Conservation (phyloP, 2,113 vertebrate species). For the Rhodinocichla rosea region DNA sequence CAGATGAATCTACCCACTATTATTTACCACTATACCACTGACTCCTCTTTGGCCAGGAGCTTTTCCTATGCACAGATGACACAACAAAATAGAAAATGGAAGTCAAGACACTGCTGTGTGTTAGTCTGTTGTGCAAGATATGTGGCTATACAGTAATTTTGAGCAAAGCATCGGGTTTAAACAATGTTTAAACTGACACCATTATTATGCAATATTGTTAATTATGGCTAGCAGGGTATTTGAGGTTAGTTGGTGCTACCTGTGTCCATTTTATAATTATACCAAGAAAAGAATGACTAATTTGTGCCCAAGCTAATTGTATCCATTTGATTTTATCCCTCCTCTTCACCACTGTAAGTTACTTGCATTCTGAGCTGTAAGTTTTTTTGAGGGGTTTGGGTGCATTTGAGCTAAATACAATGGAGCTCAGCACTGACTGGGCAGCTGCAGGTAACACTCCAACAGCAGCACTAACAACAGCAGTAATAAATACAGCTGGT, state of each 20-base stretch:
- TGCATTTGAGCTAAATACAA: neutral
- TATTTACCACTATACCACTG: slow-evolving; percentile 6
- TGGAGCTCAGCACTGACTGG: neutral
- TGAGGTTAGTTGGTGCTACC: slow-evolving; percentile 52
- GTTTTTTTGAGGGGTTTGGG: neutral
- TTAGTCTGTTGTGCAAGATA: slow-evolving; percentile 25
- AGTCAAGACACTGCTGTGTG: neutral
- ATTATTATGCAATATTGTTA: slow-evolving; percentile 57
- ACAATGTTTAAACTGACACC: slow-evolving; percentile 47
- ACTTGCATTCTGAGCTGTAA: neutral
- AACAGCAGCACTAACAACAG: neutral
- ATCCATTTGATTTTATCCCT: slow-evolving; percentile 45
- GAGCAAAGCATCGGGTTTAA: slow-evolving; percentile 37
- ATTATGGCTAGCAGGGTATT: slow-evolving; percentile 51
- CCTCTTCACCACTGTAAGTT: neutral
- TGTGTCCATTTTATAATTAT: slow-evolving; percentile 55
- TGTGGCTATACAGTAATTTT: slow-evolving; percentile 30
- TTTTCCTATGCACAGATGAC: slow-evolving; percentile 16
- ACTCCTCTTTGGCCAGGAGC: slow-evolving; percentile 10
- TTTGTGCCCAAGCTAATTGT: slow-evolving; percentile 40
- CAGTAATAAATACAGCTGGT: neutral
- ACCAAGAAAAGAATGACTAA: slow-evolving; percentile 47
- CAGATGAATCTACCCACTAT: slow-evolving; percentile 11
- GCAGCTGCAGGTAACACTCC: neutral
- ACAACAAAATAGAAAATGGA: slow-evolving; percentile 37